A percentile compares a stretch with the other conserved stretches of the same genome.
These are phyloP conservation scores for Climacteris rufus DNA, from an alignment of 2,113 vertebrate species.

Conservation along the genomic window DNA sequence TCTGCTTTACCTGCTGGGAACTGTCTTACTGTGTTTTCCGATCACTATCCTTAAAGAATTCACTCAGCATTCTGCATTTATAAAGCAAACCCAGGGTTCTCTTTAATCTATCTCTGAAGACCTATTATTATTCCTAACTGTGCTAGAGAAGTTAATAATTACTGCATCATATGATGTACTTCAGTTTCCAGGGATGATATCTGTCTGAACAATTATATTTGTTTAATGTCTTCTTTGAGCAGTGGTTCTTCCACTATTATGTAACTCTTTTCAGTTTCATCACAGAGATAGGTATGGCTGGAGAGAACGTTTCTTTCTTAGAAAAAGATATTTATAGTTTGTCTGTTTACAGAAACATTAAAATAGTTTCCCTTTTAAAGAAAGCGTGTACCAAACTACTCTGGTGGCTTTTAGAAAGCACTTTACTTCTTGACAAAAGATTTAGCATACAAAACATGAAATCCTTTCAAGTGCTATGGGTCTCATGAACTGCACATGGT, in stretches of 20 bases:
- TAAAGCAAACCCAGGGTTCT: neutral
- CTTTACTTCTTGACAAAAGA: neutral
- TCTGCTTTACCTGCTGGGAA: neutral
- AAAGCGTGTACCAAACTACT: neutral
- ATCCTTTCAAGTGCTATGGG: neutral
- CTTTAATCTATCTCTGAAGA: neutral
- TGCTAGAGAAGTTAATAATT: neutral
- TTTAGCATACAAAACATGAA: neutral
- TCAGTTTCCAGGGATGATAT: neutral
- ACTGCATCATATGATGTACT: neutral
- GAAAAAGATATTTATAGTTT: neutral
- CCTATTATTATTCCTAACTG: neutral
- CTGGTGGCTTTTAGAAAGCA: neutral
- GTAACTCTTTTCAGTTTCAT: neutral
- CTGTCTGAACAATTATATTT: neutral
- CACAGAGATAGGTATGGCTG: neutral
- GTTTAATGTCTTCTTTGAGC: neutral
- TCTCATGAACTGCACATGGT: neutral
- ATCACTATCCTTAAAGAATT: neutral
- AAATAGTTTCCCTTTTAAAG: constrained; percentile 1
- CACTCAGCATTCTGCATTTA: neutral
- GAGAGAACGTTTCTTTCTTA: neutral
- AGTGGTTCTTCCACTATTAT: neutral
- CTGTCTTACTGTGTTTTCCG: neutral
- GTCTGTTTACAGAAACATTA: neutral